Evolutionary conservation across 2,888 invertebrate genomes (phyloP).

Genomic region (Papilio elwesi): DNA sequence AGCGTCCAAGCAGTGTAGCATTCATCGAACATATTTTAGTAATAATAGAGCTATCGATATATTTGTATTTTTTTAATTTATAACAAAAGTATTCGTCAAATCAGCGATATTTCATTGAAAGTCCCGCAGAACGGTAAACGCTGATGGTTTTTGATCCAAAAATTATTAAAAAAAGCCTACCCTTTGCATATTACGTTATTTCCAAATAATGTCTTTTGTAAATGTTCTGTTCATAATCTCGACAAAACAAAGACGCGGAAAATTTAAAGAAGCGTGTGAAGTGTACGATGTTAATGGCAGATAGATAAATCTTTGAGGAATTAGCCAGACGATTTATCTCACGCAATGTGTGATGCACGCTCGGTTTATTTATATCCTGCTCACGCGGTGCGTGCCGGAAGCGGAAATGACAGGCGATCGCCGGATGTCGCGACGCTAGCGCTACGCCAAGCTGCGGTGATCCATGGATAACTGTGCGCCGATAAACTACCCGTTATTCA

Average conservation of each 20-base stretch:
- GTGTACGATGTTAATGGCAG: constrained; percentile 43
- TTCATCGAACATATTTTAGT: too few relatives aligned
- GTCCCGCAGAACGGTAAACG: too few relatives aligned
- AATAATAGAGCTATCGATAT: too few relatives aligned
- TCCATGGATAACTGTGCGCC: constrained; percentile 41
- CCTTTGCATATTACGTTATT: too few relatives aligned
- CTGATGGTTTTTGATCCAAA: too few relatives aligned
- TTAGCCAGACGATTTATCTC: constrained; percentile 74
- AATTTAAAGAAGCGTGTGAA: constrained; percentile 24
- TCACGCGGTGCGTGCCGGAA: constrained; percentile 56
- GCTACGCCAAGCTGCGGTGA: constrained; percentile 52
- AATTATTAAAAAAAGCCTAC: too few relatives aligned
- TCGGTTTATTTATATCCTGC: constrained; percentile 66
- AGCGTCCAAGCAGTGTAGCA: too few relatives aligned
- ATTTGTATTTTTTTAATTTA: too few relatives aligned
- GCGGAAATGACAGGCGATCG: constrained; percentile 55
- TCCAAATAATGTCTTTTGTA: background rate
- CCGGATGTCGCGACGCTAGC: constrained; percentile 71
- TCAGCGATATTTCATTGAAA: too few relatives aligned
- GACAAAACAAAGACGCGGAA: constrained; percentile 38
- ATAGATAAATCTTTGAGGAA: constrained; percentile 63
- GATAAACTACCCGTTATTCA: constrained; percentile 45
- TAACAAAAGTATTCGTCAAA: too few relatives aligned
- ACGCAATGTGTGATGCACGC: constrained; percentile 74
- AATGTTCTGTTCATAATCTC: constrained; percentile 10